Evolutionary conservation across 2,888 invertebrate species (phyloP), one percentile per base, ranked within the genome.

Genomic region (Nemurella pictetii): DNA sequence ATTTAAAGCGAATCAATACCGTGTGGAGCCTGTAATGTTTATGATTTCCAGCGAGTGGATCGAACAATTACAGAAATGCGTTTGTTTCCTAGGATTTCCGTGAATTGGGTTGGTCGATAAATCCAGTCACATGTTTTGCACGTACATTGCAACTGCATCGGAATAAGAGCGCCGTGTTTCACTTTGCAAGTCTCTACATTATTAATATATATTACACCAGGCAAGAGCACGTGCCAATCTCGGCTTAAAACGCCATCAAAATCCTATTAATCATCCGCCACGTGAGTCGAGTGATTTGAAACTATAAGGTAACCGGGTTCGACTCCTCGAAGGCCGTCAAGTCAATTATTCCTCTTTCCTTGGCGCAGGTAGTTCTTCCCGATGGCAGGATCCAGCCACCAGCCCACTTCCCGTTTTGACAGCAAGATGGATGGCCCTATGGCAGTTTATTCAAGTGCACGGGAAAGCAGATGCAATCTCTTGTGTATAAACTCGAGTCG

Each of bases 261-360:
- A 78, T 29, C 12, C 78, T 28, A 78, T 78, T 30, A 78, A 78
- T 78, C 78, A 78, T 29, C 2, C n/a, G n/a, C 29, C 5, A 27
- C n/a, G 28, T 78, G 30, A 29, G n/a, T n/a, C 30, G 78, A 78
- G 29, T 29, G 28, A 29, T 78, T 30, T 29, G 30, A 30, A 28
- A 27, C 78, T 29, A 28, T 30, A 28, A 75, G 75, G 78, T 78
- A 78, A 15, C 30, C 78, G 28, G 78, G 78, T 78, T 78, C 78
- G 78, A 78, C n/a, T 30, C 78, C 30, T 28, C 26, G 75, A 75
- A 75, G 28, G 28, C 29, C n/a, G 78, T 29, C 30, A 30, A 78
- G 78, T 78, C 78, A 78, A 78, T 78, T 78, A 78, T 78, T 78
- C 78, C 78, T 78, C 78, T 30, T 78, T 30, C 78, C 78, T 4